A percentile compares a stretch with the other conserved stretches of the same genome.
These are phyloP conservation scores for Enteromius unitaeniatus DNA, from an alignment of 2,797 vertebrate genomes.

Conservation along the genomic window DNA sequence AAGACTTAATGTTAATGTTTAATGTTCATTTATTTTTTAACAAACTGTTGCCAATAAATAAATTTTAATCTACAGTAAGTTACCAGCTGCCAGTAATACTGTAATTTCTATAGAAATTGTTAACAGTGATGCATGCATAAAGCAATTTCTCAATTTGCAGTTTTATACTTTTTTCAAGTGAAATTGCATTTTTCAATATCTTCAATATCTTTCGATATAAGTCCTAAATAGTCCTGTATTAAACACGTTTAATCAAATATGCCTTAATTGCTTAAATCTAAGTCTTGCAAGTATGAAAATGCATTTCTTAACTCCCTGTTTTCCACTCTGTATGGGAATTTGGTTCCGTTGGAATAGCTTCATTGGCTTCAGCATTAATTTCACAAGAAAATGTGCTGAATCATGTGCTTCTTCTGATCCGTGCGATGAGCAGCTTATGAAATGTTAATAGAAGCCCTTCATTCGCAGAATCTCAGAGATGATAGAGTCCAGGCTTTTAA, in stretches of 20 bases:
- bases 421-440: slow-evolving; percentile 57
- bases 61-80: too few species aligned
- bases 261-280: not conserved
- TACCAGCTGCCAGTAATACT: too few species aligned
- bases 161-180: too few species aligned
- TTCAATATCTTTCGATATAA: not conserved
- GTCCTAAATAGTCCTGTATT: not conserved
- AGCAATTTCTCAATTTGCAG: too few species aligned
- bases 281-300: not conserved
- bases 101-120: too few species aligned
- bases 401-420: slow-evolving; percentile 59
- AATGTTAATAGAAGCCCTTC: slow-evolving; percentile 51
- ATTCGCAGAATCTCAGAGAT: slow-evolving; percentile 47
- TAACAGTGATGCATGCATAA: too few species aligned
- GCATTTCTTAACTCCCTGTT: not conserved
- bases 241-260: not conserved
- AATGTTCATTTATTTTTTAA: too few species aligned
- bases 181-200: not conserved
- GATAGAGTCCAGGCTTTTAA: slow-evolving; percentile 34
- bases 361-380: slow-evolving; percentile 45
- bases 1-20: too few species aligned
- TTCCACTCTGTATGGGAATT: not conserved
- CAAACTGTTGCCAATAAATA: too few species aligned
- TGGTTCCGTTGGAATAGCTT: not conserved
- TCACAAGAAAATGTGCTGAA: slow-evolving; percentile 58